These are phyloP conservation scores for Porites lobata DNA, from an alignment of 92 coral and sea anemone genomes.

Conservation along the genomic window DNA sequence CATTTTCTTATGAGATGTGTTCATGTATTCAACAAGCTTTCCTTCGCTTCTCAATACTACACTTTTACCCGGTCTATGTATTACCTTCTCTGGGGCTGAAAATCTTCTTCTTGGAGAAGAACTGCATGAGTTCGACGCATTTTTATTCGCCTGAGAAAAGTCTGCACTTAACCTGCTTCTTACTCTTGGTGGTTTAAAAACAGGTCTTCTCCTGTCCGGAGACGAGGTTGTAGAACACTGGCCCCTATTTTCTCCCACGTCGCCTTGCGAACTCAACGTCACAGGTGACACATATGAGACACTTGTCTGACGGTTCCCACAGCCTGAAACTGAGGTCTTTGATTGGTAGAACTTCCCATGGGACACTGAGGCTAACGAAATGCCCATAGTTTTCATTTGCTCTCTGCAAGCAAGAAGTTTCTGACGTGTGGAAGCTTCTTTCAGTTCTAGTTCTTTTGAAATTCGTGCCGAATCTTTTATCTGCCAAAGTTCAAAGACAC, in stretches of 20 bases:
- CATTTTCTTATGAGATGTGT: slow-evolving; percentile 6
- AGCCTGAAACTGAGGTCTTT: not conserved
- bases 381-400: slow-evolving; percentile 25
- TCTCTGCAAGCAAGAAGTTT: slow-evolving; percentile 60
- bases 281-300: slow-evolving; percentile 3
- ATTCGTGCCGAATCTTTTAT: not conserved
- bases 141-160: not conserved
- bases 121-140: not conserved
- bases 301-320: not conserved
- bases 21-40: slow-evolving; percentile 2
- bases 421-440: slow-evolving; percentile 62
- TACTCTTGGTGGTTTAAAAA: not conserved
- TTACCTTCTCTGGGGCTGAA: not conserved
- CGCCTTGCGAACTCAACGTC: slow-evolving; percentile 17
- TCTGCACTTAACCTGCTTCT: not conserved
- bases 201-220: not conserved
- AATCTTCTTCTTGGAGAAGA: not conserved
- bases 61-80: not conserved
- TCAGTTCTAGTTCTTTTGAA: slow-evolving; percentile 44
- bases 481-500: not conserved
- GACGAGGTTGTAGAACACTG: not conserved
- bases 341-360: not conserved
- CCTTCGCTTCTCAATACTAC: not conserved
- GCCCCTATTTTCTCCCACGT: not conserved
- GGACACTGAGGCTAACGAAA: not conserved